Evolutionary conservation across 2,797 vertebrate genomes (phyloP), one percentile per base, ranked within the genome.

Genomic region (Anomalospiza imberbis): DNA sequence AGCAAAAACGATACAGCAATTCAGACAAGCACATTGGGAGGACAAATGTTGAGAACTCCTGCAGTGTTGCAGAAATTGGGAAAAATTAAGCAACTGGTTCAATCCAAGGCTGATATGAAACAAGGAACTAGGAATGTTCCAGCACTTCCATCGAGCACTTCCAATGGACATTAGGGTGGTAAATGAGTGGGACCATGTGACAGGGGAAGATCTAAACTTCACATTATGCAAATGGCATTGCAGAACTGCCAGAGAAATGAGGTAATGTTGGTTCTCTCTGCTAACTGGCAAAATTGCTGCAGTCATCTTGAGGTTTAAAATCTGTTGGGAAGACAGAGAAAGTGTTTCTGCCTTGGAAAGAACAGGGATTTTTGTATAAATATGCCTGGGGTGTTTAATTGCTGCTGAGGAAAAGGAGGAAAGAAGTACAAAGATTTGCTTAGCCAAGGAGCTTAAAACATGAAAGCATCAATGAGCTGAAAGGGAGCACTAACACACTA

Each of bases 31-130:
- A 36, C 71, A 12, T 29, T 12, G 77, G 74, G 25, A 20, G 58
- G 45, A 70, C 31, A 79, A 90, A 75, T 10, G 26, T 8, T 45
- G 77, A 80, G 77, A 79, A 48, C 80, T 66, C 90, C 95, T 50
- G 85, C 71, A 9, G 90, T 24, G 90, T 85, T 91, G 16, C 22
- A 91, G 86, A 88, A 71, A 85, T 12, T 50, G 67, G 65, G 87
- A 72, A 57, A 88, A 95, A 95, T 93, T 61, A 92, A 95, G 47
- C 86, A 92, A 90, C 67, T 80, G 91, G 53, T 74, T 93, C 63
- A 44, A 89, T 82, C 34, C 57, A 54, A 82, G 67, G 15, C 74
- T 87, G 60, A 36, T 50, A 20, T 3, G 81, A 91, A 89, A 92
- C 72, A 91, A 92, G 89, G 66, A 55, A 8, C 60, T 44, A 18